Conservation (phyloP, 2,113 vertebrate genomes). For the Entelurus aequoreus region DNA sequence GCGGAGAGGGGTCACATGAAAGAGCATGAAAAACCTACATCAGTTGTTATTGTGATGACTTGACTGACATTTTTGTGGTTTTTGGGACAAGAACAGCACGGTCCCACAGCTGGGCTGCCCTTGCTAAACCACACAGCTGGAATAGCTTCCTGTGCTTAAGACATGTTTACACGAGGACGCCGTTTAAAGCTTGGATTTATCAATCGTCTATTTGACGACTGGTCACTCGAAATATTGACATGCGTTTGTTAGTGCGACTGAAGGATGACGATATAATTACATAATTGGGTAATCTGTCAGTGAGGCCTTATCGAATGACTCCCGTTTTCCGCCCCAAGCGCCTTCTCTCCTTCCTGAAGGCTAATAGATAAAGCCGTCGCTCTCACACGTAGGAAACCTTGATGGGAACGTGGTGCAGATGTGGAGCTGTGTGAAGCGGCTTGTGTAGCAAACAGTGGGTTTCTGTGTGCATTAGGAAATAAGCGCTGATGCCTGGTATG, state of each 20-base stretch:
- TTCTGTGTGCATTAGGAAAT: not conserved
- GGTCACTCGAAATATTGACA: conserved; percentile 2
- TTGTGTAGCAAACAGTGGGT: not conserved
- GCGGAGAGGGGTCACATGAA: conserved; percentile 6
- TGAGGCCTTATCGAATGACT: conserved; percentile 1
- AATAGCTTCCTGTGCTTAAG: not conserved
- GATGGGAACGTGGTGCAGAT: conserved; percentile 17
- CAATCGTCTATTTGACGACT: not conserved
- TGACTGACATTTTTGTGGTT: conserved; percentile 4
- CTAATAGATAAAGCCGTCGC: conserved; percentile 36
- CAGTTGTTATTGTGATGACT: not conserved
- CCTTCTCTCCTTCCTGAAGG: conserved; percentile 30
- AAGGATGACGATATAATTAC: not conserved
- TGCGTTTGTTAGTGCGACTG: not conserved
- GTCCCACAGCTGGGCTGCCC: not conserved
- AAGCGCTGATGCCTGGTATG: not conserved
- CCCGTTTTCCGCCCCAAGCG: not conserved
- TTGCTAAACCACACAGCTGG: too few relatives aligned
- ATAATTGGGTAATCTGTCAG: not conserved
- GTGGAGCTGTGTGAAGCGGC: conserved; percentile 8
- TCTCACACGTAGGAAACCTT: conserved; percentile 26
- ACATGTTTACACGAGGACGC: not conserved
- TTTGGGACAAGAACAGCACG: conserved; percentile 13
- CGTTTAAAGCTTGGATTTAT: not conserved
- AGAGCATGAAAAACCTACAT: too few relatives aligned